phyloP scores from a whole-genome alignment of 2,888 invertebrate species.

The Dolichopus griseipennis region DNA sequence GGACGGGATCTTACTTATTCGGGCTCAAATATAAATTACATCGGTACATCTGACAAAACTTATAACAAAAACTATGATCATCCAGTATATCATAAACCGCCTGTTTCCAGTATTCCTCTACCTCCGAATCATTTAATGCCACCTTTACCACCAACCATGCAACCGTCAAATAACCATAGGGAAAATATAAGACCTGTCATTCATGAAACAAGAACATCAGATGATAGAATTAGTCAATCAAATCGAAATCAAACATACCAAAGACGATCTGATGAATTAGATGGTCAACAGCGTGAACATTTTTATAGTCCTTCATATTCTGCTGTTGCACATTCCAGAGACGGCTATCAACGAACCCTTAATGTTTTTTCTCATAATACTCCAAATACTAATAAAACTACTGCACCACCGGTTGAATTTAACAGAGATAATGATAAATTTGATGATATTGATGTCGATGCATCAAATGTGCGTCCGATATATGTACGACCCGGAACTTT shows the following conservation, averaged over 20 bases:
- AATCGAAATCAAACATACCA: conserved; percentile 25
- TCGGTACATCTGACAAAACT: not conserved
- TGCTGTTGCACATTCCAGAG: conserved; percentile 33
- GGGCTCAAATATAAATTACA: not conserved
- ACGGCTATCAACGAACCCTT: conserved; percentile 2
- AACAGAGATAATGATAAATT: conserved; percentile 19
- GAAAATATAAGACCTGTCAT: conserved; percentile 19
- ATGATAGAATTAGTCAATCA: conserved; percentile 23
- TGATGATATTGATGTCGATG: conserved; percentile 2
- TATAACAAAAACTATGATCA: not conserved
- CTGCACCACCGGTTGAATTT: conserved; percentile 15
- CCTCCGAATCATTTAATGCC: conserved; percentile 15
- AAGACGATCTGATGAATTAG: conserved; percentile 18
- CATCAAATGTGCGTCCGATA: conserved; percentile 13
- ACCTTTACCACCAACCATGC: conserved; percentile 17
- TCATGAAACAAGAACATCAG: conserved; percentile 3
- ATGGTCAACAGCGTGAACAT: not conserved
- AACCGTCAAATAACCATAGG: not conserved
- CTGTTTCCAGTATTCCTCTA: not conserved
- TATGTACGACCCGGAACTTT: conserved; percentile 5
- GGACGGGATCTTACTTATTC: not conserved
- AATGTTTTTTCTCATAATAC: conserved; percentile 3
- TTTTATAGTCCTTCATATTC: conserved; percentile 36
- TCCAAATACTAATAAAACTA: not conserved
- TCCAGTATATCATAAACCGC: not conserved